A percentile compares a stretch with the other conserved stretches of the same genome.
Evolutionary conservation across 2,888 invertebrate species (phyloP).

Genomic region (Sinotaia quadrata): DNA sequence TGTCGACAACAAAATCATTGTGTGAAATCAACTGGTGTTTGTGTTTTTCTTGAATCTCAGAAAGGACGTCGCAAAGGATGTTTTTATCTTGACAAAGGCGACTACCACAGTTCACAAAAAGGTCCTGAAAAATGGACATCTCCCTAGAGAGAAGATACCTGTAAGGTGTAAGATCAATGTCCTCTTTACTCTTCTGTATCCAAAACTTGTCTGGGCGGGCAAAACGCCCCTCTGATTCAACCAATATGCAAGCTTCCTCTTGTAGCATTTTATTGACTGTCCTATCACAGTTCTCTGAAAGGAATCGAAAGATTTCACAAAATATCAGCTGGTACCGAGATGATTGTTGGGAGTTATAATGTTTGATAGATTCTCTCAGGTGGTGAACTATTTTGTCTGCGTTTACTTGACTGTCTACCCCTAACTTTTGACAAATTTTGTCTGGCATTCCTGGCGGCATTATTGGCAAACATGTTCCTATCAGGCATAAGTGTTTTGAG

Average conservation of each 20-base stretch:
- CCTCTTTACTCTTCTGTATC: slow-evolving; percentile 1
- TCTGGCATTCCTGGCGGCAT: slow-evolving; percentile 1
- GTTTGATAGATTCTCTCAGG: not conserved
- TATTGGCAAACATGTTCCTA: slow-evolving; percentile 43
- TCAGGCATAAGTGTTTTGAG: slow-evolving; percentile 21
- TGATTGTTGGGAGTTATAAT: slow-evolving; percentile 9
- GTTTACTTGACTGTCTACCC: not conserved
- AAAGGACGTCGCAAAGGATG: slow-evolving; percentile 2
- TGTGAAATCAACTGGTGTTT: not conserved
- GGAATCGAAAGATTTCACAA: slow-evolving; percentile 12
- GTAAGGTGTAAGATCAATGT: slow-evolving; percentile 20
- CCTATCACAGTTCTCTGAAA: not conserved
- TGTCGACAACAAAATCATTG: not conserved
- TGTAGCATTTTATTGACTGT: not conserved
- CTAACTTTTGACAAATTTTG: not conserved
- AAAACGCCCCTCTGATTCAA: not conserved
- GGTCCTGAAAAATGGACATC: not conserved
- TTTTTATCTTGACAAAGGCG: not conserved
- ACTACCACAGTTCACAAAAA: slow-evolving; percentile 3
- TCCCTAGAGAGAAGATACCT: slow-evolving; percentile 9
- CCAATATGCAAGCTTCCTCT: not conserved
- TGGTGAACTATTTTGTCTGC: slow-evolving; percentile 15
- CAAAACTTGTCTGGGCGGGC: slow-evolving; percentile 8
- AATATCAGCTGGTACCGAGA: slow-evolving; percentile 2
- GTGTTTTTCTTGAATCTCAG: slow-evolving; percentile 12